Conservation (phyloP, 2,113 vertebrate genomes). For the Prunella himalayana region DNA sequence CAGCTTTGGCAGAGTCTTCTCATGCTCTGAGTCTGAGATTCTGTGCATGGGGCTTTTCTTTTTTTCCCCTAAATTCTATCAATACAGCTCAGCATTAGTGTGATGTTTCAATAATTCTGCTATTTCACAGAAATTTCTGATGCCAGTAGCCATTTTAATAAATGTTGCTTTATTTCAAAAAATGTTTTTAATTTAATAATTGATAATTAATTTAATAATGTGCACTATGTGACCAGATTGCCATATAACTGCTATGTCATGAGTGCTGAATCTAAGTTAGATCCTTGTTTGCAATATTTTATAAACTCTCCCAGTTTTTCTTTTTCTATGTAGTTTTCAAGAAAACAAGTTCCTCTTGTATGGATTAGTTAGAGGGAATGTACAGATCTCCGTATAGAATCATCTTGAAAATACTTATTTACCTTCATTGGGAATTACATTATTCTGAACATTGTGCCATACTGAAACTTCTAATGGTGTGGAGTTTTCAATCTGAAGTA, state of each 20-base stretch:
- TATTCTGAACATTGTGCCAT: background rate
- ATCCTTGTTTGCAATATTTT: background rate
- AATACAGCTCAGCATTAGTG: background rate
- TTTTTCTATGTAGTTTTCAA: background rate
- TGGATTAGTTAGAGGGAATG: background rate
- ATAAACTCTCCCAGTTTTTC: background rate
- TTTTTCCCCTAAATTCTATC: background rate
- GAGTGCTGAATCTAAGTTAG: background rate
- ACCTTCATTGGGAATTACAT: background rate
- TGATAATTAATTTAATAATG: background rate
- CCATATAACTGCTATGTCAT: background rate
- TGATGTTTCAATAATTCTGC: background rate
- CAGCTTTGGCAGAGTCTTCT: background rate
- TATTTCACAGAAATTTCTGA: background rate
- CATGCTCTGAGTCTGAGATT: fast-evolving
- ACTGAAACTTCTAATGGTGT: background rate
- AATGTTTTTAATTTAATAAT: background rate
- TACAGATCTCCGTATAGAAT: background rate
- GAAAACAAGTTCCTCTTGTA: background rate
- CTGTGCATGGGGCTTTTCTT: background rate
- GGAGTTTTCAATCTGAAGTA: background rate
- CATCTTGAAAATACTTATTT: background rate
- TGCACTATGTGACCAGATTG: background rate
- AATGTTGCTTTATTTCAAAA: background rate
- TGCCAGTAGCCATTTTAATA: background rate